phyloP scores from a whole-genome alignment of 2,888 invertebrate species.

The Thysanoteuthis rhombus region DNA sequence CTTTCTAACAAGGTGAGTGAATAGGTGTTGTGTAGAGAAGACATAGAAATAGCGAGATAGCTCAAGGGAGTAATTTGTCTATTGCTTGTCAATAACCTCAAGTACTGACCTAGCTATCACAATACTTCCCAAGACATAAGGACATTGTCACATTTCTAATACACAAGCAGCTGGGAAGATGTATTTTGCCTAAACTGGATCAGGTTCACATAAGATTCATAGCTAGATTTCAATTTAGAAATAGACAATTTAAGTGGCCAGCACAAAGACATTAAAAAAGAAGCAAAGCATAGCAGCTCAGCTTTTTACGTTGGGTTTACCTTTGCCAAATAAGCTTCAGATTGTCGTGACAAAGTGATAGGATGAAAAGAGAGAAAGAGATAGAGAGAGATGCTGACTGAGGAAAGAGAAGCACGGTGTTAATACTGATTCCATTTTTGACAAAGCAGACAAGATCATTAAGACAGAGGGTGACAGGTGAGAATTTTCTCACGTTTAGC shows the following conservation, averaged over 20 bases:
- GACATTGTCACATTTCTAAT: conserved; percentile 12
- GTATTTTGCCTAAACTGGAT: not conserved
- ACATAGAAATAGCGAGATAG: not conserved
- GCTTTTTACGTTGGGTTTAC: not conserved
- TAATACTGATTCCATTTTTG: not conserved
- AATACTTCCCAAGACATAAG: not conserved
- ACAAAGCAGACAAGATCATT: conserved; percentile 16
- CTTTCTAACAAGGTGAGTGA: too few species aligned
- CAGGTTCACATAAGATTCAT: not conserved
- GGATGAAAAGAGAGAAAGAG: not conserved
- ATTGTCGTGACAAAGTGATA: not conserved
- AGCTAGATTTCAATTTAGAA: not conserved
- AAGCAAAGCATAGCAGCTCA: not conserved
- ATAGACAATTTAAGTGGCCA: not conserved
- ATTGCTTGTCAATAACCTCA: conserved; percentile 12
- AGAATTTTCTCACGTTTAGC: conserved; percentile 24
- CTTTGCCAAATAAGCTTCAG: conserved; percentile 17
- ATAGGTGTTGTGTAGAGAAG: not conserved
- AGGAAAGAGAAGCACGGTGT: not conserved
- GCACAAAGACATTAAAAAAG: not conserved
- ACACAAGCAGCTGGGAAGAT: conserved; percentile 12
- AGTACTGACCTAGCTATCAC: not conserved
- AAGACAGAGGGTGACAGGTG: conserved; percentile 26
- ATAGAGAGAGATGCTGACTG: not conserved
- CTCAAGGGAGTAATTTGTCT: not conserved